phyloP scores from a whole-genome alignment of 2,113 vertebrate species.

The Barnardius zonarius region DNA sequence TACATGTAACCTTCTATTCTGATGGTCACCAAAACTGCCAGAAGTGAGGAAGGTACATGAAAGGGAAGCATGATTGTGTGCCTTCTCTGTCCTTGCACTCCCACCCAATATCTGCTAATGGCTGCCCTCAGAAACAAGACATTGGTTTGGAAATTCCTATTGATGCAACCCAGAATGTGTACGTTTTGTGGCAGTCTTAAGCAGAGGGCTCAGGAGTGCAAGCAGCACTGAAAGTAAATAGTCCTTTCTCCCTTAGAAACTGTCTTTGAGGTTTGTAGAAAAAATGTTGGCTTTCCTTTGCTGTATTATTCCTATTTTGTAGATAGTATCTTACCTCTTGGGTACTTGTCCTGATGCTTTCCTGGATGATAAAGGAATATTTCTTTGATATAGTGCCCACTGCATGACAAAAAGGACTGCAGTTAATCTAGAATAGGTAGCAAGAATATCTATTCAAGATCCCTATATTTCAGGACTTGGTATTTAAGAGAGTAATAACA shows the following conservation, averaged over 20 bases:
- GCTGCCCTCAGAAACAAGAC: not conserved
- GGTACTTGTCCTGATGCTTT: not conserved
- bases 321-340: not conserved
- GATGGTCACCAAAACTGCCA: not conserved
- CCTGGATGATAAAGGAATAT: not conserved
- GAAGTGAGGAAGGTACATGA: not conserved
- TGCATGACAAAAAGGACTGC: not conserved
- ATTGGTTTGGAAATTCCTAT: not conserved
- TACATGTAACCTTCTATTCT: not conserved
- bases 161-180: accelerated
- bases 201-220: not conserved
- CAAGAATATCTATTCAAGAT: not conserved
- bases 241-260: not conserved
- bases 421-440: not conserved
- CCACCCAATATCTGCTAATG: not conserved
- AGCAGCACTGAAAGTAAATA: not conserved
- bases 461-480: not conserved
- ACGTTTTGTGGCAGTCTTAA: not conserved
- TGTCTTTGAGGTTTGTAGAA: not conserved
- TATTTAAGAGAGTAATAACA: not conserved
- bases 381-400: not conserved
- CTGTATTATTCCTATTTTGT: not conserved
- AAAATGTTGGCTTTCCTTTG: not conserved
- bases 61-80: not conserved
- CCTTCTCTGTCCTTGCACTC: not conserved